Base-by-base conservation (phyloP, 2,113 vertebrate genomes). In the Silurus meridionalis region DNA sequence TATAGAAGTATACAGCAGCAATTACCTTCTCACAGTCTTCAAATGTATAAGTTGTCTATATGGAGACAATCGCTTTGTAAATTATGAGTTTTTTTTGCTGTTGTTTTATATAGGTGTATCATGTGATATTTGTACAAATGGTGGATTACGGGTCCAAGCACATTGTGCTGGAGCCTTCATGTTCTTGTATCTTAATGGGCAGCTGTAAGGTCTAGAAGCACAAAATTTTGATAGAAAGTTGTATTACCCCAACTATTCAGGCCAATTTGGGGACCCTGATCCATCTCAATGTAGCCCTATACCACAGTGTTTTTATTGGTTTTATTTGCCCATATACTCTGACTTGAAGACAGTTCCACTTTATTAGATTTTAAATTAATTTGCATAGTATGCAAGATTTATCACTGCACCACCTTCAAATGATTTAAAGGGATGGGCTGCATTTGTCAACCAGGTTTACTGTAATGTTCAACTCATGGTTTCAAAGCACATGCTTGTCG, bases 51-150 rank as follows among this genome's bases (percentile, higher is more conserved):
- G 28, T 57, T 67, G 10, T 28, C 48, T 52, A 53, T 53, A n/a
- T 61, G 77, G 66, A 52, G 23, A 80, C 10, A 79, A 25, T 23
- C 67, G 75, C 50, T n/a, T 80, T 80, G 63, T 58, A 86, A 81
- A 81, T 28, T 9, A 80, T 61, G 19, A 60, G 7, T 67, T 8
- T 61, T 28, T 75, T 82, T 74, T 66, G 64, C 69, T 86, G 64
- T 63, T 60, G 1, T 52, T 75, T 75, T 75, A 46, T 79, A 82
- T 48, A 28, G 60, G 61, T 64, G 75, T 52, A 80, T 57, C 55
- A 85, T 72, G 60, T 67, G 60, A 48, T 28, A 75, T 79, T 80
- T 80, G 85, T 63, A 82, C 66, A 82, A 80, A 80, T 80, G 57
- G 28, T 57, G 75, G 11, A 58, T 78, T 55, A 55, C 25, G 75